Conservation (phyloP, 2,113 vertebrate genomes). For the Callospermophilus lateralis region DNA sequence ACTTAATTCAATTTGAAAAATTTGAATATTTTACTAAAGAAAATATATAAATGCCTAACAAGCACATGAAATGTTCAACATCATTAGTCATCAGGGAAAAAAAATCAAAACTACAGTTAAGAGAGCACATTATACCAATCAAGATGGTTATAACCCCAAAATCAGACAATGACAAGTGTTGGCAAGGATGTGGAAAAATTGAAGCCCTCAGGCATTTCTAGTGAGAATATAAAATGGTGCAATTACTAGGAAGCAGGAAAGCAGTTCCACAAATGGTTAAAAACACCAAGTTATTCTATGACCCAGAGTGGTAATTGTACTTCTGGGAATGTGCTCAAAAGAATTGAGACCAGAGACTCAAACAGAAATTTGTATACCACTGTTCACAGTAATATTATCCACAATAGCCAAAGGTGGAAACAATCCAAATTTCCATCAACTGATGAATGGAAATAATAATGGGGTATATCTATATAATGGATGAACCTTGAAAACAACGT, state of each 20-base stretch:
- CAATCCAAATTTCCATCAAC: neutral
- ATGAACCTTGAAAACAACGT: neutral
- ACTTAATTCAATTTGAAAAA: neutral
- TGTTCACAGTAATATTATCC: neutral
- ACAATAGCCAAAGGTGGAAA: neutral
- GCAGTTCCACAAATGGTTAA: conserved; percentile 24
- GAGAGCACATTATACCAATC: neutral
- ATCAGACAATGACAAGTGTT: neutral
- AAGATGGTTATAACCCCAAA: neutral
- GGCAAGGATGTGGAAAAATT: neutral
- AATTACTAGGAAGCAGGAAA: neutral
- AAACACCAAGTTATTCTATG: conserved; percentile 20
- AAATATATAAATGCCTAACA: neutral
- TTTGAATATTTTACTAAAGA: neutral
- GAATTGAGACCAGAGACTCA: neutral
- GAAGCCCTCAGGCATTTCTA: neutral
- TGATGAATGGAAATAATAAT: conserved; percentile 18
- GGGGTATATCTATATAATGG: neutral
- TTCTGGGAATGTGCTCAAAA: conserved; percentile 22
- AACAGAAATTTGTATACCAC: neutral
- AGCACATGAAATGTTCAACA: conserved; percentile 33
- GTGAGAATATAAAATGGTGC: neutral
- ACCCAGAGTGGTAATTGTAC: neutral
- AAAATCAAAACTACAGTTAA: neutral
- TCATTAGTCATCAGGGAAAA: conserved; percentile 52